Percentiles rank a stretch among this genome's conserved stretches.
Evolutionary conservation across 2,888 invertebrate genomes (phyloP).

Genomic region (Caenorhabditis macrosperma): DNA sequence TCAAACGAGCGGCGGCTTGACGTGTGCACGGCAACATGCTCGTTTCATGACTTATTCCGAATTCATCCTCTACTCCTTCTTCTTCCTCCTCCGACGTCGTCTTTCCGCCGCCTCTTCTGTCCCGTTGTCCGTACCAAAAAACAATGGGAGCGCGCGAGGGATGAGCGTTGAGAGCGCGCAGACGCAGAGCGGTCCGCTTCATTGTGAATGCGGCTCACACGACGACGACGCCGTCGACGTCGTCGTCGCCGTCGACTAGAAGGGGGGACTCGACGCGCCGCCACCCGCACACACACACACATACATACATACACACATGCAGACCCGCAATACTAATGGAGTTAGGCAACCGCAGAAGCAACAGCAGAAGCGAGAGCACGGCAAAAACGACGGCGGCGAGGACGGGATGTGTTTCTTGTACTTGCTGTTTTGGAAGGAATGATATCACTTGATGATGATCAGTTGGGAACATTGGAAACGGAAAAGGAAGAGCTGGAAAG

Average conservation of each 20-base stretch:
- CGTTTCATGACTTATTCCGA: conserved; percentile 25
- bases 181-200: conserved; percentile 44
- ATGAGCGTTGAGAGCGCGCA: conserved; percentile 5
- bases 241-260: conserved; percentile 31
- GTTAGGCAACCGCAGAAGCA: conserved; percentile 40
- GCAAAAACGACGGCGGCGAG: not conserved
- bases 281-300: conserved; percentile 32
- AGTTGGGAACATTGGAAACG: not conserved
- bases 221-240: conserved; percentile 32
- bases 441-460: too few relatives aligned
- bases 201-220: conserved; percentile 51
- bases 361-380: not conserved
- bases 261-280: conserved; percentile 33
- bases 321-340: conserved; percentile 55
- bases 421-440: not conserved
- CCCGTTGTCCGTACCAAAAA: conserved; percentile 42
- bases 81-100: not conserved
- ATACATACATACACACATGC: too few relatives aligned
- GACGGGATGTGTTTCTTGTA: conserved; percentile 45
- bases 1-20: conserved; percentile 28
- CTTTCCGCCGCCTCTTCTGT: conserved; percentile 17
- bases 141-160: conserved; percentile 30
- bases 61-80: conserved; percentile 9
- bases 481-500: conserved; percentile 7
- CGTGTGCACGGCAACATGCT: conserved; percentile 5